phyloP scores from a whole-genome alignment of 2,888 invertebrate species.

The Galerucella nymphaeae region DNA sequence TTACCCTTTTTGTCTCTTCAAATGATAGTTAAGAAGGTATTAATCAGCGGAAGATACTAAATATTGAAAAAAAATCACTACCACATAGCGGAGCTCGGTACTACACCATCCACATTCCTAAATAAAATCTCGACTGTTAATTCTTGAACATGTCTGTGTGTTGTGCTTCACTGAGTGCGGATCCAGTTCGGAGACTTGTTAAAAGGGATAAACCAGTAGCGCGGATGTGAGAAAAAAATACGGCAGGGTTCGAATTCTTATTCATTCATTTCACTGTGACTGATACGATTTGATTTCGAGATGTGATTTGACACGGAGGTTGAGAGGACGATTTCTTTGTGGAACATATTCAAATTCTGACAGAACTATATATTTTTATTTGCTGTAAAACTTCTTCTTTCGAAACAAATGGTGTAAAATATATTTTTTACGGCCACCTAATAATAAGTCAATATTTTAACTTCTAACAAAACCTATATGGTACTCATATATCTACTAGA shows the following conservation, averaged over 20 bases:
- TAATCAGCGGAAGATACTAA: constrained; percentile 5
- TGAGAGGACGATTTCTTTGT: neutral
- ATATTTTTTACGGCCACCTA: too few species aligned
- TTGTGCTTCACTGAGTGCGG: constrained; percentile 60
- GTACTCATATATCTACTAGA: too few species aligned
- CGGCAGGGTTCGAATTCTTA: constrained; percentile 28
- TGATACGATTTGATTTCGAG: neutral
- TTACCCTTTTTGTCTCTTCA: neutral
- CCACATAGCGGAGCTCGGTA: constrained; percentile 17
- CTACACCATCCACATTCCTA: constrained; percentile 56
- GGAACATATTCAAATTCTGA: too few species aligned
- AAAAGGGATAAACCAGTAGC: constrained; percentile 48
- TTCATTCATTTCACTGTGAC: constrained; percentile 5
- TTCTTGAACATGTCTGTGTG: constrained; percentile 59
- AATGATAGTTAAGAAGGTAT: neutral
- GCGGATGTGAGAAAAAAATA: constrained; percentile 33
- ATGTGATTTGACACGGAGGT: neutral
- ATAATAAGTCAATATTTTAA: too few species aligned
- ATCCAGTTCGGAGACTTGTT: constrained; percentile 58
- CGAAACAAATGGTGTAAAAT: too few species aligned
- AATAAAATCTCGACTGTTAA: constrained; percentile 60
- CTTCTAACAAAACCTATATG: too few species aligned
- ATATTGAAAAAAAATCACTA: constrained; percentile 19
- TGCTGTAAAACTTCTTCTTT: too few species aligned
- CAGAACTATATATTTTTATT: too few species aligned